Evolutionary conservation across 2,113 vertebrate species (phyloP), one percentile per base, ranked within the genome.

Genomic region (Sialia sialis): DNA sequence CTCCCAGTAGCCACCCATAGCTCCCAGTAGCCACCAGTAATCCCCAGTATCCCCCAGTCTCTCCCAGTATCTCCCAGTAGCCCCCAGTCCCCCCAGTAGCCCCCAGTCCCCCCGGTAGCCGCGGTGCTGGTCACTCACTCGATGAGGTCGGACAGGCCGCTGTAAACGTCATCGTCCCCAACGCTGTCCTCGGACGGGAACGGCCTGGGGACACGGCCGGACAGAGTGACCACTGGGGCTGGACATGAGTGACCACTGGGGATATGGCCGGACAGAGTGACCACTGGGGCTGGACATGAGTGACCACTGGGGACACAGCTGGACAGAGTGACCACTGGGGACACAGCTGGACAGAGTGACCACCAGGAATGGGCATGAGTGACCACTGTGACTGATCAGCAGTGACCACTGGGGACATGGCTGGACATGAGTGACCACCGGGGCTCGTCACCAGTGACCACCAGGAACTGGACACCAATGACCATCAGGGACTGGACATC

Each of bases 141-240:
- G 6, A 99, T 99, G 96, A 98, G 97, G 94, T 99, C 99, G 0
- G 99, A 99, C 32, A 99, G 98, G 55, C 99, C 99, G 2, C 97
- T 99, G 97, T 99, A 99, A 94, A 99, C 97, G 54, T 99, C 99
- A 5, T 99, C 98, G 21, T 99, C 99, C 7, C 97, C 93, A 55
- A 97, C 36, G n/a, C 95, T 98, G 15, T 98, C 98, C 38, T 98
- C 98, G 0, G 97, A 96, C 46, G 99, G 99, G 95, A 99, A 99
- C 20, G 99, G 98, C 87, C 99, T 99, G 26, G 30, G 67, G 16
- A 44, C 22, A 75, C 25, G 20, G 23, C 27, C 44, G 30, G 49
- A 43, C 51, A 52, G 6, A 3, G 8, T 68, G 22, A 23, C 55
- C 54, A 19, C 4, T 4, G 17, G 23, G 58, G 16, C 41, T 41